phyloP scores from a whole-genome alignment of 2,888 invertebrate species.

The Ferdinandea cuprea region DNA sequence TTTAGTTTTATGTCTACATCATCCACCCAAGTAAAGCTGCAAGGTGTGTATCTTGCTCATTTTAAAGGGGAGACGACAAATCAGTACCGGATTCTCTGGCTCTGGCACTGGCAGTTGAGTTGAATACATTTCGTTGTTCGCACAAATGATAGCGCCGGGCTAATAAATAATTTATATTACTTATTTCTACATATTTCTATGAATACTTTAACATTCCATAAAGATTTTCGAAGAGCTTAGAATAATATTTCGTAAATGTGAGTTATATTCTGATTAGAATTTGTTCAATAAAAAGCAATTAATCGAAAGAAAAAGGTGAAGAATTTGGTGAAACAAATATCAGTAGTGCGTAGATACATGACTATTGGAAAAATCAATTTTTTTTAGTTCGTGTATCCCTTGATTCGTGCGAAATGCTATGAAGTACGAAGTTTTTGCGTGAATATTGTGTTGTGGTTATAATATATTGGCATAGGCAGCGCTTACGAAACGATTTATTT shows the following conservation, averaged over 20 bases:
- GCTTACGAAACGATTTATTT: background rate
- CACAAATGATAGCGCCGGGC: slow-evolving; percentile 67
- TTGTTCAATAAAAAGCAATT: slow-evolving; percentile 8
- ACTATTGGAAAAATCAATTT: slow-evolving; percentile 64
- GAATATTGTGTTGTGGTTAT: slow-evolving; percentile 34
- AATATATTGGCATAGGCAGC: background rate
- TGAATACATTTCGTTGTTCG: slow-evolving; percentile 65
- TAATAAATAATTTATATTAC: slow-evolving; percentile 66
- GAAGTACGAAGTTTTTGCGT: slow-evolving; percentile 14
- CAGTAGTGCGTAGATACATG: slow-evolving; percentile 60
- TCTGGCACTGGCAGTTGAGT: too few relatives aligned
- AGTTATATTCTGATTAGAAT: slow-evolving; percentile 10
- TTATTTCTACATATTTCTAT: slow-evolving; percentile 12
- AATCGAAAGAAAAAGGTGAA: slow-evolving; percentile 3
- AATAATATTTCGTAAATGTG: slow-evolving; percentile 14
- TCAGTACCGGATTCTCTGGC: slow-evolving; percentile 70
- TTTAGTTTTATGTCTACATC: too few relatives aligned
- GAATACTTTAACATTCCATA: slow-evolving; percentile 35
- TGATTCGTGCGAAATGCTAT: slow-evolving; percentile 40
- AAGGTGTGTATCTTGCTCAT: slow-evolving; percentile 45
- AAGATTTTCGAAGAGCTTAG: slow-evolving; percentile 28
- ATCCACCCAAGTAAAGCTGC: slow-evolving; percentile 12
- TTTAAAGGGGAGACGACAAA: slow-evolving; percentile 58
- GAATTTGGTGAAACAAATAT: slow-evolving; percentile 9
- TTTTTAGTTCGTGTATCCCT: slow-evolving; percentile 55